phyloP scores from a whole-genome alignment of 2,888 invertebrate genomes.

The Clepsis dumicolana region DNA sequence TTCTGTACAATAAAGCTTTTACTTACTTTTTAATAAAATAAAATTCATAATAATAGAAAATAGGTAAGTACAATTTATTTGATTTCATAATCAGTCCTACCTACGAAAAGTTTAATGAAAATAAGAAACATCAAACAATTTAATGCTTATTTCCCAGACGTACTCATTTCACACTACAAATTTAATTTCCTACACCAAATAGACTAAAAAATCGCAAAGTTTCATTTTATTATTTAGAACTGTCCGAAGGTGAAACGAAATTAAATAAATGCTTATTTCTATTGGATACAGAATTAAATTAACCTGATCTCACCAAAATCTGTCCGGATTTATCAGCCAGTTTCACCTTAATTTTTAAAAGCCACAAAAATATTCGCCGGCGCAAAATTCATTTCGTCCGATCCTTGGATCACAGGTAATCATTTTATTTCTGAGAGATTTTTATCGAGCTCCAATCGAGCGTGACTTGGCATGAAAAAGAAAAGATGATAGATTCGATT shows the following conservation, averaged over 20 bases:
- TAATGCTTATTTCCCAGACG: neutral
- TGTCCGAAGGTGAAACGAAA: neutral
- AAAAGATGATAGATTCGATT: conserved; percentile 26
- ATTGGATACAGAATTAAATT: conserved; percentile 8
- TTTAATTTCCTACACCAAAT: neutral
- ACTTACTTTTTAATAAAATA: too few relatives aligned
- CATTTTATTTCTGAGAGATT: conserved; percentile 16
- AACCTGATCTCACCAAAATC: neutral
- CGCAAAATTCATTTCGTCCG: neutral
- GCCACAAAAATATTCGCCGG: neutral
- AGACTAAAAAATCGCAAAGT: neutral
- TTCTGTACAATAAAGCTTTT: too few relatives aligned
- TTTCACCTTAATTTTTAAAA: conserved; percentile 5
- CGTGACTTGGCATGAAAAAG: conserved; percentile 40
- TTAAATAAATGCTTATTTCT: conserved; percentile 6
- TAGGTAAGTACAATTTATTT: too few relatives aligned
- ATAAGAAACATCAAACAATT: neutral
- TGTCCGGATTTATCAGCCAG: neutral
- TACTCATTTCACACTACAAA: neutral
- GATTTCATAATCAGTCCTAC: too few relatives aligned
- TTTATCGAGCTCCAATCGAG: conserved; percentile 11
- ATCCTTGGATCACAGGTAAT: neutral
- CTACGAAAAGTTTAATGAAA: neutral
- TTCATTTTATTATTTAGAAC: neutral
- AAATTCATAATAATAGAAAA: too few relatives aligned